These are phyloP conservation scores for Watsonalla binaria DNA, from an alignment of 2,888 invertebrate species.

Conservation along the genomic window DNA sequence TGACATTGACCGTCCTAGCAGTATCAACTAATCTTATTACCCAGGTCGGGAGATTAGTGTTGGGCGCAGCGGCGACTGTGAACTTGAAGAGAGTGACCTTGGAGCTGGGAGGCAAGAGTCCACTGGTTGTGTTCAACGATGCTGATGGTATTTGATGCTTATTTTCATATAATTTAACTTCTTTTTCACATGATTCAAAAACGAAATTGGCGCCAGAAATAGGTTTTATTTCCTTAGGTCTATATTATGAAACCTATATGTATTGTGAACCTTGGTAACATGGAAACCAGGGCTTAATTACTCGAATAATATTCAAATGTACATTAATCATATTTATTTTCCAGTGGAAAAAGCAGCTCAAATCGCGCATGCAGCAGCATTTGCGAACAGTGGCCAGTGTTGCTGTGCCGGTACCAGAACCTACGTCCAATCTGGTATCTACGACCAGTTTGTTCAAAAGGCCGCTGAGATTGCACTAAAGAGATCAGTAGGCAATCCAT, in stretches of 20 bases:
- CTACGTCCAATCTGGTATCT: conserved; percentile 92
- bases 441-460: conserved; percentile 89
- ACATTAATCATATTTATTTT: conserved; percentile 9
- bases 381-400: conserved; percentile 65
- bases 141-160: conserved; percentile 82
- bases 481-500: conserved; percentile 91
- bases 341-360: conserved; percentile 66
- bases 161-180: conserved; percentile 2
- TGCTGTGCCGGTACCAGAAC: conserved; percentile 90
- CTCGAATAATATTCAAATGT: too few species aligned
- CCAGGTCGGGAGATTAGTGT: conserved; percentile 78
- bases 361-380: conserved; percentile 64
- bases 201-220: too few species aligned
- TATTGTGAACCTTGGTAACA: too few species aligned
- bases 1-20: too few species aligned
- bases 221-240: too few species aligned
- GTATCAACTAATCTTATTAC: not conserved
- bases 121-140: conserved; percentile 90
- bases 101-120: conserved; percentile 94
- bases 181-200: too few species aligned
- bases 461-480: conserved; percentile 83
- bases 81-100: conserved; percentile 91
- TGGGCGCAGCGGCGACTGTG: conserved; percentile 83
- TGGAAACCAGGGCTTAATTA: too few species aligned
- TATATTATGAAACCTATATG: too few species aligned